A percentile compares a stretch with the other conserved stretches of the same genome.
Evolutionary conservation across 2,797 vertebrate species (phyloP).

Genomic region (Heterohyrax brucei): DNA sequence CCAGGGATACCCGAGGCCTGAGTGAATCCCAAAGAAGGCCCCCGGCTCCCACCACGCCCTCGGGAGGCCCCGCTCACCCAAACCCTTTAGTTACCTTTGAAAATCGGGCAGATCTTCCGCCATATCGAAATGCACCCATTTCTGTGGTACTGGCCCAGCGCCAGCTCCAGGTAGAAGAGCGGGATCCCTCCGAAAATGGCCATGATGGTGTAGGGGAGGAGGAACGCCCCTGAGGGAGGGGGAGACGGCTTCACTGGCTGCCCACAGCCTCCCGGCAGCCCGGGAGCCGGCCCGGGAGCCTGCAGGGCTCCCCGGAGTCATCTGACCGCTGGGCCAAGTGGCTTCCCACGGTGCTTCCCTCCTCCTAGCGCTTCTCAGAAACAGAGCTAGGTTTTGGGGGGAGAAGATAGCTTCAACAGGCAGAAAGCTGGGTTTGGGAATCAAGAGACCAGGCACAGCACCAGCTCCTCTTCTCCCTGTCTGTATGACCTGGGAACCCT

Average conservation of each 20-base stretch:
- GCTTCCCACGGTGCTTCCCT: background rate
- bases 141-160: conserved; percentile 98
- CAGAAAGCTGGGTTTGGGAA: background rate
- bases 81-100: conserved; percentile 95
- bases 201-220: conserved; percentile 98
- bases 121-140: conserved; percentile 99
- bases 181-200: conserved; percentile 98
- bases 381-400: background rate
- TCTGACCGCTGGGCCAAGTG: background rate
- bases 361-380: background rate
- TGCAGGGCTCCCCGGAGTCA: background rate
- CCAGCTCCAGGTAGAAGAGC: conserved; percentile 99
- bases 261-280: background rate
- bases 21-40: background rate
- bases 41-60: background rate
- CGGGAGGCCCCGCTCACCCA: background rate
- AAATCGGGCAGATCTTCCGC: conserved; percentile 99
- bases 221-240: conserved; percentile 95
- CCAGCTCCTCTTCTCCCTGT: background rate
- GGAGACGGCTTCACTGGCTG: conserved; percentile 59
- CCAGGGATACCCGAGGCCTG: background rate
- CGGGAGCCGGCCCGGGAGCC: background rate
- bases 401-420: background rate
- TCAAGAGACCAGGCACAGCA: background rate
- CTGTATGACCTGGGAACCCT: background rate